Evolutionary conservation across 2,113 vertebrate genomes (phyloP), one percentile per base, ranked within the genome.

Genomic region (Scolopax mira): DNA sequence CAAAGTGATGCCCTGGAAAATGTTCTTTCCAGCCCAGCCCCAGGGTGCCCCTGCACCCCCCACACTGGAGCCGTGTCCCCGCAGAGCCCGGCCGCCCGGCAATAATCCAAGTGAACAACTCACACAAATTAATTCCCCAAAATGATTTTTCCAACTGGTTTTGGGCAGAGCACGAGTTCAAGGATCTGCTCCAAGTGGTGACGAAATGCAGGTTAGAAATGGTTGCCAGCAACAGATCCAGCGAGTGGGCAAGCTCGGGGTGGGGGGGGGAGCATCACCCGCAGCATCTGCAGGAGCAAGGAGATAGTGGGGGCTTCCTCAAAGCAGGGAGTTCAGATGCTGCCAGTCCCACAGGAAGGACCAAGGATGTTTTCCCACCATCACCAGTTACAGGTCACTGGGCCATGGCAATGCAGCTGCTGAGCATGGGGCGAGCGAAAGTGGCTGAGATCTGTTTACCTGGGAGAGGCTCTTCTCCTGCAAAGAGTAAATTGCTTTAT

Each of bases 181-280:
- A 73, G 64, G 65, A 30, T 33, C 55, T 73, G 54, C 71, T 83
- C 58, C 58, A 31, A 57, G 74, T 1, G 30, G 48, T 6, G 66
- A 28, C 0, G 8, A 84, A 67, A 52, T 7, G 28, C 10, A 3
- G 62, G 42, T 42, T 15, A 33, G 64, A n/a, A 86, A 23, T 24
- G 31, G 49, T 14, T 28, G 46, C 9, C 71, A 72, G 13, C 3
- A 27, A 12, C 4, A 1, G 35, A 24, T 37, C 3, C 30, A 35
- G 31, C 0, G 10, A 48, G 33, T 3, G 5, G 48, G 16, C 1
- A 2, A 52, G 44, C 8, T 17, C 4, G 1, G 41, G 0, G 3
- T 15, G 13, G 42, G 44, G 24, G 39, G 3, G 42, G 44, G 24
- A 46, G 3, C 27, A 37, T 18, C 1, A 1, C 46, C 75, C 1